Conservation (phyloP, 2,888 invertebrate genomes). For the Parelbella ahira region DNA sequence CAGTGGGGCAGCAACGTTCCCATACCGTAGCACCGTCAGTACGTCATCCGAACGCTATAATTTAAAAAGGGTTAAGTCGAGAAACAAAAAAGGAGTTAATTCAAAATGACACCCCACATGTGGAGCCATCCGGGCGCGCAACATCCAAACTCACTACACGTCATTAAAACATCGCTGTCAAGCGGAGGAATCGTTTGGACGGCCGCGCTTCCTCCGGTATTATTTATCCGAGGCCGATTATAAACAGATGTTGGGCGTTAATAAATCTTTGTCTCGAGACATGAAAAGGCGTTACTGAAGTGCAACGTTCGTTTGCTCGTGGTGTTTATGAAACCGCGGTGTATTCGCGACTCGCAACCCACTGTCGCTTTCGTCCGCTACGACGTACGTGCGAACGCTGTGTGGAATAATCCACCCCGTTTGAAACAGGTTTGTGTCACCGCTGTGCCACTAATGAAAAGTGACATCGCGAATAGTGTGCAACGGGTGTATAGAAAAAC, state of each 20-base stretch:
- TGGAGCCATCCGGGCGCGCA: constrained; percentile 45
- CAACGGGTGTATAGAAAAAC: neutral
- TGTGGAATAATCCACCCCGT: constrained; percentile 1
- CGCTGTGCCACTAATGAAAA: constrained; percentile 10
- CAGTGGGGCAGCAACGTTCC: constrained; percentile 48
- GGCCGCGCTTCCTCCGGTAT: constrained; percentile 52
- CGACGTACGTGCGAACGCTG: neutral
- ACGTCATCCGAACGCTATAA: constrained; percentile 62
- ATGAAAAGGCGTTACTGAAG: constrained; percentile 27
- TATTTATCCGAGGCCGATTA: constrained; percentile 60
- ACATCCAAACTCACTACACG: constrained; percentile 42
- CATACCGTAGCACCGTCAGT: constrained; percentile 40
- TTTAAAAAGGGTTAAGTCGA: constrained; percentile 73
- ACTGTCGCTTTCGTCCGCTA: constrained; percentile 17
- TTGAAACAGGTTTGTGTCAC: constrained; percentile 9
- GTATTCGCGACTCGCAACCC: constrained; percentile 3
- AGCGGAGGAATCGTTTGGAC: constrained; percentile 56
- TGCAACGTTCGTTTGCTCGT: neutral
- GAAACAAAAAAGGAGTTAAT: constrained; percentile 52
- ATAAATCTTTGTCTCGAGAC: constrained; percentile 62
- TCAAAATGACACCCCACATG: constrained; percentile 57
- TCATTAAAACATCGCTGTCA: constrained; percentile 63
- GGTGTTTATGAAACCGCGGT: neutral
- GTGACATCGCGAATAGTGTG: constrained; percentile 4
- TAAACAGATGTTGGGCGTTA: constrained; percentile 66